These are phyloP conservation scores for Galaxea fascicularis DNA, from an alignment of 92 coral and sea anemone genomes.

Conservation along the genomic window DNA sequence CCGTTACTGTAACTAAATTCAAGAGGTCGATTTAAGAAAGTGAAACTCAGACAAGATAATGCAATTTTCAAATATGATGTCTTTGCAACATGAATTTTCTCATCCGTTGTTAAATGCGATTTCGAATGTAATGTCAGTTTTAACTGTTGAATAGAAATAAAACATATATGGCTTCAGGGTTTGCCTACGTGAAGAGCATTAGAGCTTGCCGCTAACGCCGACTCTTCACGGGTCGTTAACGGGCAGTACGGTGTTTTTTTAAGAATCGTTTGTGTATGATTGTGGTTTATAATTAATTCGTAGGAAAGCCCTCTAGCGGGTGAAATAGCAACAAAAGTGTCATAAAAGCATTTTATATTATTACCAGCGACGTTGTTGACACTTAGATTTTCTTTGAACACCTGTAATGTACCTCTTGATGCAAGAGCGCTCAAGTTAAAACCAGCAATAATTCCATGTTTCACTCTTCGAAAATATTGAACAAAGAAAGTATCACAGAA, in stretches of 20 bases:
- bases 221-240: not conserved
- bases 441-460: not conserved
- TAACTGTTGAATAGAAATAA: not conserved
- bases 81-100: not conserved
- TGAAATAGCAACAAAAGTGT: conserved; percentile 1
- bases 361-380: not conserved
- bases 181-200: not conserved
- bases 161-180: not conserved
- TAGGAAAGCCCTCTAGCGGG: not conserved
- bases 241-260: not conserved
- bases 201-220: not conserved
- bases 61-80: not conserved
- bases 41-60: not conserved
- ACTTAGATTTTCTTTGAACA: not conserved
- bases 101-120: not conserved
- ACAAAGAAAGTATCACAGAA: not conserved
- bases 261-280: not conserved
- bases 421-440: not conserved
- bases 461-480: not conserved
- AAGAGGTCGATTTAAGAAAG: not conserved
- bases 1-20: not conserved
- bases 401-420: conserved; percentile 6
- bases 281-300: conserved; percentile 9
- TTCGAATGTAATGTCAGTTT: not conserved
- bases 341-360: not conserved